Conservation (phyloP, 2,113 vertebrate genomes). For the Theristicus caerulescens region DNA sequence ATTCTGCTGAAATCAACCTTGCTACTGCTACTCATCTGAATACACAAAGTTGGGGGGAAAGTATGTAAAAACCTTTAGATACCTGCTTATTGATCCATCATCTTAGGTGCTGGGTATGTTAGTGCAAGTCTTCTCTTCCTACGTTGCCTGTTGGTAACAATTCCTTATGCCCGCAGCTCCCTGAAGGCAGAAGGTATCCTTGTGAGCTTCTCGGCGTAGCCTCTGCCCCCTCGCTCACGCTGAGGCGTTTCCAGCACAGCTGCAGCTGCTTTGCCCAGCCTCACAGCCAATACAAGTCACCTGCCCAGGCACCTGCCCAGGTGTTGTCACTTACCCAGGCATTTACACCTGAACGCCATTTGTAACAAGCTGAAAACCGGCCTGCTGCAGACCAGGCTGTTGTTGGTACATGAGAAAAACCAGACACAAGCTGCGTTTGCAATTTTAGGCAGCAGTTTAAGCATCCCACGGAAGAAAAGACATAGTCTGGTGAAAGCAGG, state of each 20-base stretch:
- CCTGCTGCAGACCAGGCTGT: background rate
- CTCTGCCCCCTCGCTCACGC: background rate
- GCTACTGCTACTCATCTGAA: background rate
- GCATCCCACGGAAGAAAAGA: background rate
- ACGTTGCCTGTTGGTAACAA: background rate
- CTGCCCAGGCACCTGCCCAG: background rate
- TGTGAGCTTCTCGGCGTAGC: fast-evolving
- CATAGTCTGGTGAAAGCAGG: background rate
- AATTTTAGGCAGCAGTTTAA: background rate
- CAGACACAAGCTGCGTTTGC: background rate
- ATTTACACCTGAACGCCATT: background rate
- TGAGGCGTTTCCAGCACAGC: background rate
- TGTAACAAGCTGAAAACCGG: background rate
- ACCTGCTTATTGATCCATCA: background rate
- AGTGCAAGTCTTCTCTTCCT: background rate
- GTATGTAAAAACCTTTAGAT: background rate
- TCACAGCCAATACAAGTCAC: background rate
- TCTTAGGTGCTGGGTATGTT: too few species aligned
- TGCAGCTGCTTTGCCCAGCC: background rate
- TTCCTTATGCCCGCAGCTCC: background rate
- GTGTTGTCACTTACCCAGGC: background rate
- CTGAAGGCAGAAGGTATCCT: fast-evolving
- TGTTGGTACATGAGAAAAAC: background rate
- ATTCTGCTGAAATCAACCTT: background rate
- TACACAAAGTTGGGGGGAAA: background rate